Conservation (phyloP, 1,140 invertebrate species). For the Drosophila kepulauana region DNA sequence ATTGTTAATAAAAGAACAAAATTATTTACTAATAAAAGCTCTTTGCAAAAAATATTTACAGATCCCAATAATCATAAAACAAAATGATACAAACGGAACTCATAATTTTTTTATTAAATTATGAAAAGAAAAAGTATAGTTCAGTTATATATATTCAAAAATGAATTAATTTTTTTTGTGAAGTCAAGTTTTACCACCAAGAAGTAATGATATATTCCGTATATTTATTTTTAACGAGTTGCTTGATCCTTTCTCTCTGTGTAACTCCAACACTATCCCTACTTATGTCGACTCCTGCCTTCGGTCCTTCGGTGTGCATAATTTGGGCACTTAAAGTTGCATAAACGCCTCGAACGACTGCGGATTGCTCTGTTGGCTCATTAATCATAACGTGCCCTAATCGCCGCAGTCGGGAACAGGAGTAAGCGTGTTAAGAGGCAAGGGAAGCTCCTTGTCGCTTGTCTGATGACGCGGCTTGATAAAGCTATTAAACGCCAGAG, state of each 20-base stretch:
- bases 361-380: constrained; percentile 32
- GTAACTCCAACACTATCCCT: background rate
- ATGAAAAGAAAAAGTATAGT: too few relatives aligned
- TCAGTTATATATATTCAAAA: too few relatives aligned
- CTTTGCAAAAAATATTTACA: too few relatives aligned
- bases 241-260: background rate
- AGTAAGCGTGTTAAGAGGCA: background rate
- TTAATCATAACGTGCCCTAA: constrained; percentile 48
- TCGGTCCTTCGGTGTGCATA: constrained; percentile 46
- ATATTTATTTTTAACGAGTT: too few relatives aligned
- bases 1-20: too few relatives aligned
- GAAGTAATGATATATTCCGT: too few relatives aligned
- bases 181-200: too few relatives aligned
- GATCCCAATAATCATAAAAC: too few relatives aligned
- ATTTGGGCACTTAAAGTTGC: constrained; percentile 82
- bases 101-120: too few relatives aligned
- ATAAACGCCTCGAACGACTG: constrained; percentile 65
- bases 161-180: too few relatives aligned
- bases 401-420: background rate
- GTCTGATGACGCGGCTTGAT: constrained; percentile 11
- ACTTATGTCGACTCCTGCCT: background rate
- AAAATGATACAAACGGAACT: too few relatives aligned
- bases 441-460: constrained; percentile 1
- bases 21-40: too few relatives aligned
- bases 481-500: constrained; percentile 16